These are phyloP conservation scores for Xerus rutilus DNA, from an alignment of 2,797 vertebrate species.

Conservation along the genomic window DNA sequence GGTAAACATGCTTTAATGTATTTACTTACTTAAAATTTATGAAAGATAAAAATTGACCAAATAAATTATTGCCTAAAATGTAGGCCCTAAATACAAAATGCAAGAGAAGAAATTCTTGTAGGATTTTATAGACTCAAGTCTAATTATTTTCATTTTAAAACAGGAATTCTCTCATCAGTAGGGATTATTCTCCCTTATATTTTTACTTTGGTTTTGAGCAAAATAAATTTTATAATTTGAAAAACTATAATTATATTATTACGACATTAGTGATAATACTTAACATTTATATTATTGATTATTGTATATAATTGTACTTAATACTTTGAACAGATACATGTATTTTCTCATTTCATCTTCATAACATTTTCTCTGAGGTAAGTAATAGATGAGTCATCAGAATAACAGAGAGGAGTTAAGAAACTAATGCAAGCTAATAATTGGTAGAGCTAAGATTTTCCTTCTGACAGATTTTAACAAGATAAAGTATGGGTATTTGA, in stretches of 20 bases:
- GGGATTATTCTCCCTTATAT: background rate
- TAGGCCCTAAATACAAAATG: background rate
- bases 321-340: background rate
- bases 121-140: background rate
- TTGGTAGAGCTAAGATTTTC: background rate
- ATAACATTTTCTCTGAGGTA: background rate
- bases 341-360: constrained; percentile 25
- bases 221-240: background rate
- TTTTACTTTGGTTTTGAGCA: background rate
- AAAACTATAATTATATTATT: background rate
- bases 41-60: background rate
- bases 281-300: background rate
- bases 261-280: background rate
- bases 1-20: background rate
- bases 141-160: constrained; percentile 30
- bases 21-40: background rate
- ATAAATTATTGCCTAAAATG: background rate
- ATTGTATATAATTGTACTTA: background rate
- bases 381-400: constrained; percentile 6
- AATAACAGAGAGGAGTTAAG: background rate
- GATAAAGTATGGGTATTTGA: background rate
- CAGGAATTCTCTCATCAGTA: background rate
- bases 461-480: background rate
- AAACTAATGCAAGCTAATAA: background rate
- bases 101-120: background rate